These are phyloP conservation scores for Acanthosepion esculentum DNA, from an alignment of 2,888 invertebrate species.

Conservation along the genomic window DNA sequence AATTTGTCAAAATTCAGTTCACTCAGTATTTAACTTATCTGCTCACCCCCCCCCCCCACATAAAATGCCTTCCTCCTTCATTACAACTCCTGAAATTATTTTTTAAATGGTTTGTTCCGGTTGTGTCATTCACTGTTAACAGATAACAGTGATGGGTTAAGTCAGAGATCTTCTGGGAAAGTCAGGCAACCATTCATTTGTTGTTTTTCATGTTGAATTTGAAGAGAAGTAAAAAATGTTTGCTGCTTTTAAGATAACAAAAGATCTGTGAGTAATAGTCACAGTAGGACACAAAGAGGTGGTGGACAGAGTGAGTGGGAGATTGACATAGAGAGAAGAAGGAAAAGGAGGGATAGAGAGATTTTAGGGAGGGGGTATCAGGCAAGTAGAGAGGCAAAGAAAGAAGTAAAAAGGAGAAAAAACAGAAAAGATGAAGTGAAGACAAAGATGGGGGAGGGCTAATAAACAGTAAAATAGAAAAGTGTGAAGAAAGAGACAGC, in stretches of 20 bases:
- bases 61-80: neutral
- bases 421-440: too few relatives aligned
- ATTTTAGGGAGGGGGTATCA: too few relatives aligned
- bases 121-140: neutral
- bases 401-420: neutral
- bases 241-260: too few relatives aligned
- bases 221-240: too few relatives aligned
- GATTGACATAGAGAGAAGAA: neutral
- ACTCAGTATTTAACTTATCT: neutral
- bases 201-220: neutral
- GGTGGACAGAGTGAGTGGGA: too few relatives aligned
- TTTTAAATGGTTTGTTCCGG: neutral
- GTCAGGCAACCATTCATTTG: neutral
- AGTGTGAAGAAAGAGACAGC: too few relatives aligned
- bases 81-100: neutral
- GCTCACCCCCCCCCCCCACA: neutral
- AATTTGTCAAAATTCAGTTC: neutral
- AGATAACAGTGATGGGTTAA: neutral
- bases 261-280: neutral
- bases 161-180: neutral
- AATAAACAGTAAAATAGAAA: too few relatives aligned
- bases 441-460: too few relatives aligned
- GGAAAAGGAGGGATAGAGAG: neutral
- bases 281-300: too few relatives aligned
- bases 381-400: neutral